phyloP scores from a whole-genome alignment of 2,888 invertebrate species.

The Cataglyphis albicans region DNA sequence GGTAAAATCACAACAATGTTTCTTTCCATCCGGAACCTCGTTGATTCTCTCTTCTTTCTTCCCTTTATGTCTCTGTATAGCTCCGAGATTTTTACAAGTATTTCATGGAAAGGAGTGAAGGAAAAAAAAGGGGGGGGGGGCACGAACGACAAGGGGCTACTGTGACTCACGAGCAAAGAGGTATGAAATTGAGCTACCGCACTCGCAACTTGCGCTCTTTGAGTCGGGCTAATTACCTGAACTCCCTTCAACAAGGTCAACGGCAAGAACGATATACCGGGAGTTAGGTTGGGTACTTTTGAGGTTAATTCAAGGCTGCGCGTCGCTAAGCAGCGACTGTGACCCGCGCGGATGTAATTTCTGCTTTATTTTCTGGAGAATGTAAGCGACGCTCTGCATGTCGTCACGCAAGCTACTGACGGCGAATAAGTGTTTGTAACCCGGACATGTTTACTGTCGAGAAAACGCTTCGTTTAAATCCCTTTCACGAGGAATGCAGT shows the following conservation, averaged over 20 bases:
- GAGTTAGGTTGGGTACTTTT: conserved; percentile 25
- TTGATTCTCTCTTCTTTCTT: conserved; percentile 23
- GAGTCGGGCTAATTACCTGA: conserved; percentile 53
- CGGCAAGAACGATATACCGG: conserved; percentile 25
- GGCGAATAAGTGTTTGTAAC: conserved; percentile 41
- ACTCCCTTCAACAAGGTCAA: conserved; percentile 58
- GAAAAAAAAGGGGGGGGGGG: no score
- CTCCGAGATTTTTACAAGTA: conserved; percentile 40
- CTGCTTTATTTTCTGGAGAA: conserved; percentile 54
- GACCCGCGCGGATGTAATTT: conserved; percentile 39
- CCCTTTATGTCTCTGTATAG: conserved; percentile 32
- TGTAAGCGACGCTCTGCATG: conserved; percentile 25
- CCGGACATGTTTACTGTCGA: conserved; percentile 33
- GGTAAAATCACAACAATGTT: conserved; percentile 36
- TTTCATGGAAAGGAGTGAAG: conserved; percentile 5
- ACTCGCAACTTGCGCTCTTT: conserved; percentile 44
- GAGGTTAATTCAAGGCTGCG: conserved; percentile 56
- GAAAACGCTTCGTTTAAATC: conserved; percentile 44
- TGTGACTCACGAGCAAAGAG: conserved; percentile 25
- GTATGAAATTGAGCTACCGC: conserved; percentile 50
- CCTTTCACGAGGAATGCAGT: neutral
- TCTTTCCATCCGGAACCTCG: neutral
- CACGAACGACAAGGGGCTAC: neutral
- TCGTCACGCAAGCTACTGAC: conserved; percentile 38
- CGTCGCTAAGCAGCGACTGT: conserved; percentile 39